Evolutionary conservation across 2,888 invertebrate genomes (phyloP).

Genomic region (Kuschelorhynchus macadamiae): DNA sequence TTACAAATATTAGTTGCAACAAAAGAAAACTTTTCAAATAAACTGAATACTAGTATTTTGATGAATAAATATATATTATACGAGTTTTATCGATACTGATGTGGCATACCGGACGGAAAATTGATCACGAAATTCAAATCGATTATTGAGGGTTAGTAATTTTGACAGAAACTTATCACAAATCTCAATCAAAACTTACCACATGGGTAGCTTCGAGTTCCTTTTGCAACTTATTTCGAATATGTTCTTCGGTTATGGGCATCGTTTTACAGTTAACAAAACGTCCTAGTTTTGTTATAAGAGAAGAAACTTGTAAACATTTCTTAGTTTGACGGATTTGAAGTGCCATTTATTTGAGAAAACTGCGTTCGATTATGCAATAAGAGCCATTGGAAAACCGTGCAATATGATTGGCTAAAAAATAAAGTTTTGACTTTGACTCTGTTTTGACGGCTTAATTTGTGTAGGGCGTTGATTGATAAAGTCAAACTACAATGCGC

Average conservation of each 20-base stretch:
- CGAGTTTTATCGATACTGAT: conserved; percentile 48
- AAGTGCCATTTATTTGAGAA: conserved; percentile 38
- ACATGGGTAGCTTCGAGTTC: conserved; percentile 79
- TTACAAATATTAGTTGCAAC: neutral
- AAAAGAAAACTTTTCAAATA: neutral
- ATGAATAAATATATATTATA: no score
- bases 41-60: neutral
- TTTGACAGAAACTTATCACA: conserved; percentile 54
- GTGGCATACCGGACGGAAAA: conserved; percentile 49
- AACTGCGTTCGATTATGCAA: conserved; percentile 20
- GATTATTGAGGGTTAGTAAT: conserved; percentile 45
- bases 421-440: neutral
- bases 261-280: conserved; percentile 64
- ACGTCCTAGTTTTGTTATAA: conserved; percentile 30
- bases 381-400: neutral
- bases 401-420: conserved; percentile 8
- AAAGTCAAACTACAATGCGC: no score
- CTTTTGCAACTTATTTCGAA: conserved; percentile 77
- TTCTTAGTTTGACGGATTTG: conserved; percentile 41
- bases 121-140: conserved; percentile 27
- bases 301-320: conserved; percentile 36
- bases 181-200: conserved; percentile 72
- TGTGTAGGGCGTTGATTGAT: no score
- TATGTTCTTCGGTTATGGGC: conserved; percentile 76
- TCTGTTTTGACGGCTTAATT: no score